Percentiles rank a stretch among this genome's conserved stretches.
Conservation (phyloP, 2,888 invertebrate species). For the Spodoptera exigua region DNA sequence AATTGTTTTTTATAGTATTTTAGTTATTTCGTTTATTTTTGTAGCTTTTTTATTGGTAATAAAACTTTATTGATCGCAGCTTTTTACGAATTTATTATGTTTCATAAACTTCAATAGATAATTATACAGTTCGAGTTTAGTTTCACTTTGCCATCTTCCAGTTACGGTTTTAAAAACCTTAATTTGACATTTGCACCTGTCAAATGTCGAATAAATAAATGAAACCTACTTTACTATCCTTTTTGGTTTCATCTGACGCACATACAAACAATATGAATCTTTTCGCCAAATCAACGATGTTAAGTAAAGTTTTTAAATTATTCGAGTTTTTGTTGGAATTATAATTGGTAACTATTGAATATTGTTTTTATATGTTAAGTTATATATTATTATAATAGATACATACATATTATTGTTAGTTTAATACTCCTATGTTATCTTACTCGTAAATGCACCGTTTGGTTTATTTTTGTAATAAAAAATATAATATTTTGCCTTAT, state of each 20-base stretch:
- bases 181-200: too few species aligned
- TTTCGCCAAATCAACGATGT: too few species aligned
- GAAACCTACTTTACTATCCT: too few species aligned
- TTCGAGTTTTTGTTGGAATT: too few species aligned
- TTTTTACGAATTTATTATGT: neutral
- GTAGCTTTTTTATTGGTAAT: conserved; percentile 36
- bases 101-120: too few species aligned
- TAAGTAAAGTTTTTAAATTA: too few species aligned
- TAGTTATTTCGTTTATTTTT: conserved; percentile 3
- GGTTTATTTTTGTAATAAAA: conserved; percentile 54
- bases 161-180: too few species aligned
- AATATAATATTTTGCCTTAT: conserved; percentile 67
- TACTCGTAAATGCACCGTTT: conserved; percentile 37
- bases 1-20: conserved; percentile 16
- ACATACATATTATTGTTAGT: conserved; percentile 27
- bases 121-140: too few species aligned
- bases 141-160: too few species aligned
- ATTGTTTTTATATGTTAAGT: conserved; percentile 11
- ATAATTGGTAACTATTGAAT: neutral
- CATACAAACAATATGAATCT: too few species aligned
- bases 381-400: conserved; percentile 23
- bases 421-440: conserved; percentile 48
- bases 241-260: too few species aligned
- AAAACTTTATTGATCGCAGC: conserved; percentile 10
- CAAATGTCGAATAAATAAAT: too few species aligned